Conservation (phyloP, 2,888 invertebrate species). For the Coremacera marginata region DNA sequence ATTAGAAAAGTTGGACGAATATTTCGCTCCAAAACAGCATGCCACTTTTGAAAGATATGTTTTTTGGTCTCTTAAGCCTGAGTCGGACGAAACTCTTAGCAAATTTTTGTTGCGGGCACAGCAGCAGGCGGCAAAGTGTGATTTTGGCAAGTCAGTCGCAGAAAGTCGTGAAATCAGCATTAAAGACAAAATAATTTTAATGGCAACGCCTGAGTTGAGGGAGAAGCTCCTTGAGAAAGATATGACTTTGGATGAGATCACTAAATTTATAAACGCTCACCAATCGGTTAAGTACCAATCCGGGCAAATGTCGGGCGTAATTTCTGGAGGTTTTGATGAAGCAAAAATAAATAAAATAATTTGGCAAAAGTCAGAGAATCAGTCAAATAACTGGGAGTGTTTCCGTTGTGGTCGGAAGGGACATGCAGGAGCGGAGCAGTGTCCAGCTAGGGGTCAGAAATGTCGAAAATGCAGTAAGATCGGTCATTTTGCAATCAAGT, state of each 20-base stretch:
- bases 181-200: neutral
- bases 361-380: neutral
- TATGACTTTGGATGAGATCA: neutral
- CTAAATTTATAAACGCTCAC: neutral
- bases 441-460: neutral
- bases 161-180: no score
- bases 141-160: no score
- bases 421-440: neutral
- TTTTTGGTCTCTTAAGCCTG: no score
- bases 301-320: neutral
- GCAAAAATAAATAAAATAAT: neutral
- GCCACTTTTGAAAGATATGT: neutral
- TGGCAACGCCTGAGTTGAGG: neutral
- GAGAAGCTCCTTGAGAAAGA: neutral
- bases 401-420: neutral
- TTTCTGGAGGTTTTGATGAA: neutral
- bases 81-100: no score
- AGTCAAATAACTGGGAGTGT: neutral
- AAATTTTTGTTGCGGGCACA: no score
- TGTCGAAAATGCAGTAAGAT: neutral
- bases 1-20: neutral
- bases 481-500: neutral
- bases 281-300: neutral
- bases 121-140: no score
- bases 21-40: neutral